These are phyloP conservation scores for Corythornis vintsioides DNA, from an alignment of 2,113 vertebrate genomes.

Conservation along the genomic window DNA sequence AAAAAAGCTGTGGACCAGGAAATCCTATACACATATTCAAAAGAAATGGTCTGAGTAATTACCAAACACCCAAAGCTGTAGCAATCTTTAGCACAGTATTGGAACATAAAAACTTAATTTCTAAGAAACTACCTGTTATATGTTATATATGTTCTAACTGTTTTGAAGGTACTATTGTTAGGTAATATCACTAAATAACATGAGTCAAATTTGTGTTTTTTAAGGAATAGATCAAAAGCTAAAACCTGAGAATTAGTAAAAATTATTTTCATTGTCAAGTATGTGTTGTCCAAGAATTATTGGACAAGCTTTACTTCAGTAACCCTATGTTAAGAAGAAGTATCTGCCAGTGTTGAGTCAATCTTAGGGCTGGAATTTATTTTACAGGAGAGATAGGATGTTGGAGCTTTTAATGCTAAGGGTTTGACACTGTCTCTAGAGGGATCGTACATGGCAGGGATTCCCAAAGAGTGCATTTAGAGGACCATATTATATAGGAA, in stretches of 20 bases:
- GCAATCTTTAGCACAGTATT: slow-evolving; percentile 31
- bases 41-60: neutral
- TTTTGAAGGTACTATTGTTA: neutral
- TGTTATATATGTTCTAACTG: neutral
- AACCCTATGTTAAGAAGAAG: neutral
- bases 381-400: neutral
- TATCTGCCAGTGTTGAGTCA: neutral
- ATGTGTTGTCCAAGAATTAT: neutral
- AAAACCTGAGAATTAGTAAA: neutral
- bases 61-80: neutral
- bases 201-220: neutral
- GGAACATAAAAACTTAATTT: neutral
- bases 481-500: too few species aligned
- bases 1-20: too few species aligned
- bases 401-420: neutral
- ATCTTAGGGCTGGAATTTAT: neutral
- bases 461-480: too few species aligned
- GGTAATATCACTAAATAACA: neutral
- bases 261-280: neutral
- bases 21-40: neutral
- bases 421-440: neutral
- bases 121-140: neutral
- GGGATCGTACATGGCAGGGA: neutral
- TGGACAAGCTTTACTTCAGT: neutral
- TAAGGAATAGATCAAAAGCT: neutral